A percentile compares a stretch with the other conserved stretches of the same genome.
phyloP scores from a whole-genome alignment of 2,113 vertebrate genomes.

The Engystomops pustulosus region DNA sequence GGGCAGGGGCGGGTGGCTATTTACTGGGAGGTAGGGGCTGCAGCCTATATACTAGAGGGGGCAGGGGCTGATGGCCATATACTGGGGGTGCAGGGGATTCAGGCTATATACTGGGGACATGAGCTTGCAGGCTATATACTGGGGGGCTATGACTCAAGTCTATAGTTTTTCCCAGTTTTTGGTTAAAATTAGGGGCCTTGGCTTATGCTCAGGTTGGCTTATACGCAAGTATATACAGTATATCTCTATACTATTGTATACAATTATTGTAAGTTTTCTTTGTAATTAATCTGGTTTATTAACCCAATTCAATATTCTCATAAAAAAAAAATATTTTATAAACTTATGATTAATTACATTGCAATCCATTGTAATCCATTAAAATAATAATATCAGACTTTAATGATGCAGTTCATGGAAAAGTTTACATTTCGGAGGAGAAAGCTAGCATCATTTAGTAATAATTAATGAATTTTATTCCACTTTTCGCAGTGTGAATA shows the following conservation, averaged over 20 bases:
- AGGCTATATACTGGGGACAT: too few relatives aligned
- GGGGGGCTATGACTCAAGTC: too few relatives aligned
- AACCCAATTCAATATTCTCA: slow-evolving; percentile 3
- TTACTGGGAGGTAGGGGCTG: too few relatives aligned
- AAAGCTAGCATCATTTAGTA: slow-evolving; percentile 26
- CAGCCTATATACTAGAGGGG: too few relatives aligned
- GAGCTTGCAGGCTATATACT: too few relatives aligned
- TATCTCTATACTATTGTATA: background rate
- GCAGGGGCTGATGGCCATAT: too few relatives aligned
- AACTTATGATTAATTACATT: slow-evolving; percentile 36
- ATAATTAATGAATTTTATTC: slow-evolving; percentile 34
- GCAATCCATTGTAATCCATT: slow-evolving; percentile 17
- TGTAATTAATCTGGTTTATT: background rate
- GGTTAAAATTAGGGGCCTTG: too few relatives aligned
- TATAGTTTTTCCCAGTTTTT: too few relatives aligned
- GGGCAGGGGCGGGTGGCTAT: too few relatives aligned
- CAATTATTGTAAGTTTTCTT: background rate
- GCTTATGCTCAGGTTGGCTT: too few relatives aligned
- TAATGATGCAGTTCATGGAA: slow-evolving; percentile 27
- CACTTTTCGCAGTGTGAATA: slow-evolving; percentile 13
- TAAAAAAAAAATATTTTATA: background rate
- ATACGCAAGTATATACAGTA: too few relatives aligned
- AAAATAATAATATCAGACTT: slow-evolving; percentile 10
- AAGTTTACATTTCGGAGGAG: slow-evolving; percentile 27
- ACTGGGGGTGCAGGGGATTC: too few relatives aligned